Percentiles rank a stretch among this genome's conserved stretches.
These are phyloP conservation scores for Atta colombica DNA, from an alignment of 1,140 invertebrate species.

Conservation along the genomic window DNA sequence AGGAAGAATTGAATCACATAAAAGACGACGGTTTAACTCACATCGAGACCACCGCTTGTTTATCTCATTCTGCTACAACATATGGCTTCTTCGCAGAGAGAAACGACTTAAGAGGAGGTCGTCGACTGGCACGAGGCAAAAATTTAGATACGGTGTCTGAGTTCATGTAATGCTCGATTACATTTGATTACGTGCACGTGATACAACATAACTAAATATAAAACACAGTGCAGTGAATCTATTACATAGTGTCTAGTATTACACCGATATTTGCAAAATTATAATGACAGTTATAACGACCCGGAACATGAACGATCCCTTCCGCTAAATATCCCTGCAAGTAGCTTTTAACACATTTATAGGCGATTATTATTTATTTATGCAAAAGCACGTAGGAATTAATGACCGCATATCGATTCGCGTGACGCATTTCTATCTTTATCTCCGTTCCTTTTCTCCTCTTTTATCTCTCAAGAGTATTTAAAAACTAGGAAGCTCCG, in stretches of 20 bases:
- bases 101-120: constrained; percentile 29
- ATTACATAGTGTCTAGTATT: neutral
- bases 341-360: neutral
- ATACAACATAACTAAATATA: neutral
- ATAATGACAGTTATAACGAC: neutral
- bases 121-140: constrained; percentile 31
- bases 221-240: neutral
- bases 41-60: constrained; percentile 58
- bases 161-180: constrained; percentile 37
- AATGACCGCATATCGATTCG: constrained; percentile 8
- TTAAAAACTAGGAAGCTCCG: neutral
- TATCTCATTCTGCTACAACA: constrained; percentile 64
- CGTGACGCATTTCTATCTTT: neutral
- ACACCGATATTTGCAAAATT: neutral
- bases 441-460: too few species aligned
- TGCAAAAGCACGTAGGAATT: neutral
- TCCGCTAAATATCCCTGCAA: neutral
- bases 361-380: constrained; percentile 11
- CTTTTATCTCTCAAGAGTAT: neutral
- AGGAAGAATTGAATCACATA: constrained; percentile 72
- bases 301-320: too few species aligned
- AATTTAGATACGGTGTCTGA: constrained; percentile 16
- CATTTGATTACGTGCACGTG: constrained; percentile 4
- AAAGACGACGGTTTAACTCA: constrained; percentile 63
- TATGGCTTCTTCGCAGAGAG: constrained; percentile 64